Percentiles rank a stretch among this genome's conserved stretches.
Evolutionary conservation across 2,888 invertebrate species (phyloP).

Genomic region (Xiphydria camelus): DNA sequence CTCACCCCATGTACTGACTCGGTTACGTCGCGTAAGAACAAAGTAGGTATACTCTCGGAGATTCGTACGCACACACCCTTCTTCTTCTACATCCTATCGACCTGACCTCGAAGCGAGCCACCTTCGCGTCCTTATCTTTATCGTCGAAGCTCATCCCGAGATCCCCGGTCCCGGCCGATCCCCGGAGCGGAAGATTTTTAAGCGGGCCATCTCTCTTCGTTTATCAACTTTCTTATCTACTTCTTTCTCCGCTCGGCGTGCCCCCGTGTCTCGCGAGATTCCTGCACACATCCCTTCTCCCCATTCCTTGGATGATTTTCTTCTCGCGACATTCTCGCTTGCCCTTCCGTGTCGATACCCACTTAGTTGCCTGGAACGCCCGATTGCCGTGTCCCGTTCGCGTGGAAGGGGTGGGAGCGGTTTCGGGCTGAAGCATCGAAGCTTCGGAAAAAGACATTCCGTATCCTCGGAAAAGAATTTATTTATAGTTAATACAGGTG

Average conservation of each 20-base stretch:
- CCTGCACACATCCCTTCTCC: constrained; percentile 16
- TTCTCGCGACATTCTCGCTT: neutral
- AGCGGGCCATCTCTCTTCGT: constrained; percentile 27
- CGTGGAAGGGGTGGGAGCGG: too few relatives aligned
- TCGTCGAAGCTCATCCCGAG: constrained; percentile 2
- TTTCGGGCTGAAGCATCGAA: too few relatives aligned
- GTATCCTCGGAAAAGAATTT: too few relatives aligned
- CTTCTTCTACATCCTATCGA: constrained; percentile 16
- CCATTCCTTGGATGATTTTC: constrained; percentile 1
- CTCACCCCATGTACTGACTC: too few relatives aligned
- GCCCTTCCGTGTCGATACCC: too few relatives aligned
- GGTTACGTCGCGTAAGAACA: too few relatives aligned
- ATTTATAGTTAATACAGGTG: too few relatives aligned
- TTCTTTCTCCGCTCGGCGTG: constrained; percentile 6
- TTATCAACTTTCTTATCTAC: constrained; percentile 26
- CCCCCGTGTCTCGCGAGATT: neutral
- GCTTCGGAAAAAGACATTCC: too few relatives aligned
- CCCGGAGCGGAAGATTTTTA: constrained; percentile 21
- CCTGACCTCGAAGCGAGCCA: constrained; percentile 1
- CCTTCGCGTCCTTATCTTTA: constrained; percentile 6
- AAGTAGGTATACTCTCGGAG: too few relatives aligned
- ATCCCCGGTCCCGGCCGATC: neutral
- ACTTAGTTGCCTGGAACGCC: too few relatives aligned
- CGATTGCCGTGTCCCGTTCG: too few relatives aligned
- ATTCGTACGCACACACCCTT: too few relatives aligned